These are phyloP conservation scores for Vulpes ferrilata DNA, from an alignment of 2,113 vertebrate species.

Conservation along the genomic window DNA sequence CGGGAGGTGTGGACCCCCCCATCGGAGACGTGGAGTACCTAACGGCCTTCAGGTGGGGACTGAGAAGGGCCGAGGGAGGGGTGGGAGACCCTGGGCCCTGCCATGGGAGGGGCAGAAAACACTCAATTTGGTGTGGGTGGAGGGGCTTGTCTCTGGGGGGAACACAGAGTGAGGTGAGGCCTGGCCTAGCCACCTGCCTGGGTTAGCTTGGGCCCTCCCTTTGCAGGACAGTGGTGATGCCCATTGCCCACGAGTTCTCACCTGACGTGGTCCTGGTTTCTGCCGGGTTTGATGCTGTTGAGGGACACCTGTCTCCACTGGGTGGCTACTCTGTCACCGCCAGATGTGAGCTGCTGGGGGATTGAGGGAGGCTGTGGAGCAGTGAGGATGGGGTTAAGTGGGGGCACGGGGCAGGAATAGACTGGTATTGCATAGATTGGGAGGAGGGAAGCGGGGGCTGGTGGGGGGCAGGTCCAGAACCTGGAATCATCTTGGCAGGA, in stretches of 20 bases:
- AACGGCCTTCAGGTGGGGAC: slow-evolving; percentile 91
- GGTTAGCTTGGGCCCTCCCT: slow-evolving; percentile 69
- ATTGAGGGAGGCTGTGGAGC: background rate
- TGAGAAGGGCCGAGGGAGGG: background rate
- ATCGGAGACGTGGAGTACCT: slow-evolving; percentile 94
- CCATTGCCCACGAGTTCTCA: slow-evolving; percentile 92
- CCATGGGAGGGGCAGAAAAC: background rate
- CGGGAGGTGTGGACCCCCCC: slow-evolving; percentile 92
- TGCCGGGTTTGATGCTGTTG: slow-evolving; percentile 93
- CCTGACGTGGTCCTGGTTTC: slow-evolving; percentile 94
- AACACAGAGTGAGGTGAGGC: background rate
- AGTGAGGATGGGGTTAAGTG: background rate
- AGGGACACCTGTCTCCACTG: slow-evolving; percentile 93
- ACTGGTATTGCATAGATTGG: background rate
- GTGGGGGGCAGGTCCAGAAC: background rate
- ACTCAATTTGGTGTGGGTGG: background rate
- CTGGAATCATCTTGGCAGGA: background rate
- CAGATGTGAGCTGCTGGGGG: slow-evolving; percentile 89
- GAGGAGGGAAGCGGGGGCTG: background rate
- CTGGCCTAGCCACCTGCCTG: background rate
- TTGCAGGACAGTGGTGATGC: slow-evolving; percentile 94
- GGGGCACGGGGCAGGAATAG: background rate
- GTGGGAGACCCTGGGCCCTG: background rate
- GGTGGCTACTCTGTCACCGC: slow-evolving; percentile 94
- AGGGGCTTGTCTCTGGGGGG: background rate